A percentile compares a stretch with the other conserved stretches of the same genome.
phyloP scores from a whole-genome alignment of 2,797 vertebrate genomes.

The Coendou prehensilis region DNA sequence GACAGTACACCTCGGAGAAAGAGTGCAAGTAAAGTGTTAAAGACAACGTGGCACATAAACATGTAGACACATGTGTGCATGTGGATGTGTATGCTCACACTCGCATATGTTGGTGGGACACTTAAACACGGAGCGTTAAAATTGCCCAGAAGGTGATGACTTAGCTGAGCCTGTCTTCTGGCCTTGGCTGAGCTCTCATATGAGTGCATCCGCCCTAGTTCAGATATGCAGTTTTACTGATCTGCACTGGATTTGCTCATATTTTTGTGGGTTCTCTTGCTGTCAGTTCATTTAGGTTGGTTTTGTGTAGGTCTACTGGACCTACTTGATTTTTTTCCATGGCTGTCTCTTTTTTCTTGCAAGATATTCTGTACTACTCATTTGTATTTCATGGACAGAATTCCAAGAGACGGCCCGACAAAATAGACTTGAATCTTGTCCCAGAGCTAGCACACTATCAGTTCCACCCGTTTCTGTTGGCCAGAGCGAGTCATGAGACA shows the following conservation, averaged over 20 bases:
- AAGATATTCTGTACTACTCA: not conserved
- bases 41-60: not conserved
- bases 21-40: not conserved
- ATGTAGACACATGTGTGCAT: not conserved
- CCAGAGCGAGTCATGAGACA: not conserved
- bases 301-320: not conserved
- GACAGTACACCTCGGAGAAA: not conserved
- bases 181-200: too few species aligned
- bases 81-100: too few species aligned
- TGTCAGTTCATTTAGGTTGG: not conserved
- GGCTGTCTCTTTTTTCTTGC: not conserved
- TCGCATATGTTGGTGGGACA: accelerated
- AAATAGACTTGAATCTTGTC: not conserved
- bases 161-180: not conserved
- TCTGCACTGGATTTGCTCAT: not conserved
- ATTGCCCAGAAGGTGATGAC: not conserved
- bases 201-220: not conserved
- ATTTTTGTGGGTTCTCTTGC: not conserved
- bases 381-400: not conserved
- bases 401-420: not conserved
- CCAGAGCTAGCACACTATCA: not conserved
- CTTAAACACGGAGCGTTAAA: not conserved
- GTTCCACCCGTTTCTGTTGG: accelerated
- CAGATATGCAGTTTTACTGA: not conserved
- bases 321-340: accelerated